These are phyloP conservation scores for Pterophyllum scalare DNA, from an alignment of 2,113 vertebrate genomes.

Conservation along the genomic window DNA sequence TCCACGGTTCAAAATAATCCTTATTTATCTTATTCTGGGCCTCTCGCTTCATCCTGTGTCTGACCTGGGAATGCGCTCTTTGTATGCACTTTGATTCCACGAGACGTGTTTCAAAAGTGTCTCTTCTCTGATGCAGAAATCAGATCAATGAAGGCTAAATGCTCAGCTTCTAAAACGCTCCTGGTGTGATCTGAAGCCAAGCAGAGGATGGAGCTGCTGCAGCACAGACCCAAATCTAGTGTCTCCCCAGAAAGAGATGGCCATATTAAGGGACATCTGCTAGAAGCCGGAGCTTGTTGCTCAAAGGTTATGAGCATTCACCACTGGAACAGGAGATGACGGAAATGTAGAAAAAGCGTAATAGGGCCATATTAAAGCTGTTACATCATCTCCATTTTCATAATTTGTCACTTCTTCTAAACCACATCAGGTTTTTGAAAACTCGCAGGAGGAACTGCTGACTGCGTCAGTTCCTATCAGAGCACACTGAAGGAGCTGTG, in stretches of 20 bases:
- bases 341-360: not conserved
- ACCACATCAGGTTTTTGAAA: not conserved
- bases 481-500: not conserved
- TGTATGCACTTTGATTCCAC: not conserved
- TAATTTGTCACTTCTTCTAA: not conserved
- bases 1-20: not conserved
- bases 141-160: not conserved
- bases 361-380: not conserved
- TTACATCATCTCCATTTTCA: not conserved
- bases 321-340: not conserved
- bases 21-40: not conserved
- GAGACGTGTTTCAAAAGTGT: not conserved
- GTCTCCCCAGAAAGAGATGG: not conserved
- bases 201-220: not conserved
- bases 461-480: not conserved
- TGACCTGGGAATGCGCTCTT: not conserved
- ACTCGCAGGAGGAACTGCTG: not conserved
- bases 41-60: not conserved
- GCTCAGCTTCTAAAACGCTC: not conserved
- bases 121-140: not conserved
- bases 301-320: accelerated
- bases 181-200: not conserved
- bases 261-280: not conserved
- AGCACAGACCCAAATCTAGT: not conserved
- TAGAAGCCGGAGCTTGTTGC: not conserved